Evolutionary conservation across 1,140 invertebrate genomes (phyloP).

Genomic region (Chrysoperla carnea): DNA sequence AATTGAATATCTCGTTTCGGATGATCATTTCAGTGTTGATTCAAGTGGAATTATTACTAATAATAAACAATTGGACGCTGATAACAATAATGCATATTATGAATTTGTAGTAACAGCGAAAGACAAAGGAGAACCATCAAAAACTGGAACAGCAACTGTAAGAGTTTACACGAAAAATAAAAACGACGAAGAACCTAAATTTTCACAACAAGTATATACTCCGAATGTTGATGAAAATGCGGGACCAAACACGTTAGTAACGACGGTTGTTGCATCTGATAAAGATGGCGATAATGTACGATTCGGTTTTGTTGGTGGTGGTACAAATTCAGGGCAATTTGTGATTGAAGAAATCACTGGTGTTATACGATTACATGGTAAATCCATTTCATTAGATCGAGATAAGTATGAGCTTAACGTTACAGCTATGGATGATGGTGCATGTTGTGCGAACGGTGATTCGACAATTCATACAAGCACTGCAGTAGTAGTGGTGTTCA

Average conservation of each 20-base stretch:
- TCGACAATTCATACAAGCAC: constrained; percentile 78
- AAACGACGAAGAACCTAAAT: constrained; percentile 91
- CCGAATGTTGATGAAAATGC: constrained; percentile 93
- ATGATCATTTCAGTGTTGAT: constrained; percentile 86
- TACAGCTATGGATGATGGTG: constrained; percentile 84
- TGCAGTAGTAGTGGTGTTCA: constrained; percentile 90
- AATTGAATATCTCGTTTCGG: constrained; percentile 77
- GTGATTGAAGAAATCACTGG: constrained; percentile 91
- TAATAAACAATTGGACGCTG: constrained; percentile 83
- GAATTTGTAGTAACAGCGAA: constrained; percentile 83
- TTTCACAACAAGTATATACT: constrained; percentile 90
- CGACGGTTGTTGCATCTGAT: constrained; percentile 86
- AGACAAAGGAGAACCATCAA: constrained; percentile 82
- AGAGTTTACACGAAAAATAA: constrained; percentile 91
- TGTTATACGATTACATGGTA: constrained; percentile 74
- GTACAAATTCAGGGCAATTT: constrained; percentile 77
- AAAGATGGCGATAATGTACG: constrained; percentile 90
- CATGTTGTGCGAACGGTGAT: constrained; percentile 76
- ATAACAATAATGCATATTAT: constrained; percentile 93
- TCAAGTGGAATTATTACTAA: constrained; percentile 81
- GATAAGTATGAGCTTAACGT: constrained; percentile 90
- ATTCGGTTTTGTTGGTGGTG: constrained; percentile 84
- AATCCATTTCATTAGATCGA: constrained; percentile 64
- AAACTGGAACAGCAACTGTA: constrained; percentile 81
- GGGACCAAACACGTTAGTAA: constrained; percentile 81